Evolutionary conservation across 2,888 invertebrate species (phyloP), one percentile per base, ranked within the genome.

Genomic region (Aporophyla nigra): DNA sequence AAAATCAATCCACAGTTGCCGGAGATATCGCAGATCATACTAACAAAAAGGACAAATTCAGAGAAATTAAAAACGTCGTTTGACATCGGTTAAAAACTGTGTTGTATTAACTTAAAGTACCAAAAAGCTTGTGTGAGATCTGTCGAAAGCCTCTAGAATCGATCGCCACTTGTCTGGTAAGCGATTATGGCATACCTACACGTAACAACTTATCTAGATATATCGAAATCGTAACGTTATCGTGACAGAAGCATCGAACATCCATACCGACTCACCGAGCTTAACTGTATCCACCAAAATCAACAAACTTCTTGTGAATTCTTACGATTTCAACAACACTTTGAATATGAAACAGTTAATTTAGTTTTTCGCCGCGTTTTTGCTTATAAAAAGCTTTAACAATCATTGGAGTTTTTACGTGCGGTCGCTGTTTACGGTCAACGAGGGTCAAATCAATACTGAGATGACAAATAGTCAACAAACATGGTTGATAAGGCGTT

Each of bases 361-460:
- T 58, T 78, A 16, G 33, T 73, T 85, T 69, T 75, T 82, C 43
- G 9, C 3, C 16, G 24, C 16, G n/a, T 71, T 76, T 76, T 84
- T 78, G 66, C 67, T 68, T 19, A 10, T 49, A 65, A 70, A 63
- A 66, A 77, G 49, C 53, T 77, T 46, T 21, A 40, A 68, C 59
- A 78, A 71, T 76, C 43, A 53, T 65, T 70, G 62, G 21, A 73
- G 85, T 82, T 86, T 79, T 87, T 86, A 75, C 21, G 46, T 33
- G 51, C n/a, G 51, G 63, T 40, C 10, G 7, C 21, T 82, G 49
- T 56, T 62, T 46, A 73, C 62, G 68, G 72, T 87, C 74, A 83
- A 78, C 62, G n/a, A 72, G 74, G 80, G 79, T 84, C 86, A 84
- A 75, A 74, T 75, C 70, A 72, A 86, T 72, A 53, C 62, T 59